Conservation (phyloP, 37 sponge, comb jelly and placozoan species). For the Bolinopsis microptera region DNA sequence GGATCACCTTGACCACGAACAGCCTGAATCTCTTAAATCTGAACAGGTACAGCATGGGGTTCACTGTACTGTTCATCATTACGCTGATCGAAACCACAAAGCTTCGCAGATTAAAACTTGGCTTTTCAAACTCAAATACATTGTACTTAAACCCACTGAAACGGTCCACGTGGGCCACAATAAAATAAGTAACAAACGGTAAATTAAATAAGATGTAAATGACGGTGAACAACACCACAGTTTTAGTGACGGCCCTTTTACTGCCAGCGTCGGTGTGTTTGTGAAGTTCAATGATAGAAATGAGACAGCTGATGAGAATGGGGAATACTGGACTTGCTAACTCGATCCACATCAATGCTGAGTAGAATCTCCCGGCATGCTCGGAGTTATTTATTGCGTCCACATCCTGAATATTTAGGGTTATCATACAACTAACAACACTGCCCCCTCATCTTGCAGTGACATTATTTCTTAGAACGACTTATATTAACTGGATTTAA, state of each 20-base stretch:
- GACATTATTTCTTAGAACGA: too few species aligned
- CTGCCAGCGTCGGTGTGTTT: background rate
- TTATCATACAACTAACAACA: too few species aligned
- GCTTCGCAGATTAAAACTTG: background rate
- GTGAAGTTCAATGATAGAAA: background rate
- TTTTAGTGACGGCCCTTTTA: background rate
- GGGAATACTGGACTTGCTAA: background rate
- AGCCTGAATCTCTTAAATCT: background rate
- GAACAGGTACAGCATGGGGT: constrained; percentile 5
- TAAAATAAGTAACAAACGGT: constrained; percentile 3
- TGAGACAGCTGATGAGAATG: constrained; percentile 3
- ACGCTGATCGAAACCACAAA: background rate
- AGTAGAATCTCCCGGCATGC: background rate
- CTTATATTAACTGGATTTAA: too few species aligned
- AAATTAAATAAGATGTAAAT: background rate
- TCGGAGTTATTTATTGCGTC: background rate
- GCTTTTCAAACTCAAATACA: background rate
- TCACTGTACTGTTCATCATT: background rate
- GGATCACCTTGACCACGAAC: background rate
- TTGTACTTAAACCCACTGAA: constrained; percentile 14
- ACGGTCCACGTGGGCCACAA: background rate
- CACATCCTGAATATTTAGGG: background rate
- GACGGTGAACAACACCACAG: background rate
- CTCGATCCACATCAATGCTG: background rate
- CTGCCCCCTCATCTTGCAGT: too few species aligned